Percentiles rank a stretch among this genome's conserved stretches.
Conservation (phyloP, 1,140 invertebrate genomes). For the Danaus plexippus region DNA sequence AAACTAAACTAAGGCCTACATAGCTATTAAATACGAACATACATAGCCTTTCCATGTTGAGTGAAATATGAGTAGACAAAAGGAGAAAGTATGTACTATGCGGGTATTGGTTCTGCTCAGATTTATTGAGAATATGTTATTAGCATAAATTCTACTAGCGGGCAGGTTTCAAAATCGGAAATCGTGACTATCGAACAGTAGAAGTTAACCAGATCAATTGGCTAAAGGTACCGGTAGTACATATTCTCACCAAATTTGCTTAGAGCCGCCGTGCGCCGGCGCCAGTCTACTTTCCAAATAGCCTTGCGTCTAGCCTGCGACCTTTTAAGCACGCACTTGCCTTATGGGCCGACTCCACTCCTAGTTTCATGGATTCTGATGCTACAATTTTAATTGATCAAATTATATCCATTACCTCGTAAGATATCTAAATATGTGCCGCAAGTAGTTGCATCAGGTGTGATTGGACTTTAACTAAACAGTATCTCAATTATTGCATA, state of each 20-base stretch:
- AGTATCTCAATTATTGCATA: too few relatives aligned
- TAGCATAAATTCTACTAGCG: too few relatives aligned
- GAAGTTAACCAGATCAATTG: constrained; percentile 13
- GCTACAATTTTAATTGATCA: constrained; percentile 34
- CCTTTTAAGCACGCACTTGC: constrained; percentile 60
- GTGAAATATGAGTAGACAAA: too few relatives aligned
- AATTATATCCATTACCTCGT: constrained; percentile 20
- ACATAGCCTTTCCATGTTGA: too few relatives aligned
- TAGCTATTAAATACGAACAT: too few relatives aligned
- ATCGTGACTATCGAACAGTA: constrained; percentile 5
- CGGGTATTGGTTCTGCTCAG: too few relatives aligned
- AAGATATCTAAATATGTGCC: constrained; percentile 10
- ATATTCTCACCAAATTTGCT: constrained; percentile 60
- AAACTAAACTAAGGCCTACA: too few relatives aligned
- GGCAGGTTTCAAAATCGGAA: background rate
- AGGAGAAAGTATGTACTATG: too few relatives aligned
- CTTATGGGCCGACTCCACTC: constrained; percentile 46
- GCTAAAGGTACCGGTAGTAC: constrained; percentile 25
- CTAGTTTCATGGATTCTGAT: constrained; percentile 38
- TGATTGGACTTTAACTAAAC: background rate
- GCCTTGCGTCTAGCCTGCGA: constrained; percentile 67
- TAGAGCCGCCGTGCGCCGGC: constrained; percentile 45
- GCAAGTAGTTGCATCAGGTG: constrained; percentile 4
- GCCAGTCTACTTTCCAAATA: constrained; percentile 68
- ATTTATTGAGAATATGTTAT: too few relatives aligned